These are phyloP conservation scores for Aphrophora alni DNA, from an alignment of 2,888 invertebrate genomes.

Conservation along the genomic window DNA sequence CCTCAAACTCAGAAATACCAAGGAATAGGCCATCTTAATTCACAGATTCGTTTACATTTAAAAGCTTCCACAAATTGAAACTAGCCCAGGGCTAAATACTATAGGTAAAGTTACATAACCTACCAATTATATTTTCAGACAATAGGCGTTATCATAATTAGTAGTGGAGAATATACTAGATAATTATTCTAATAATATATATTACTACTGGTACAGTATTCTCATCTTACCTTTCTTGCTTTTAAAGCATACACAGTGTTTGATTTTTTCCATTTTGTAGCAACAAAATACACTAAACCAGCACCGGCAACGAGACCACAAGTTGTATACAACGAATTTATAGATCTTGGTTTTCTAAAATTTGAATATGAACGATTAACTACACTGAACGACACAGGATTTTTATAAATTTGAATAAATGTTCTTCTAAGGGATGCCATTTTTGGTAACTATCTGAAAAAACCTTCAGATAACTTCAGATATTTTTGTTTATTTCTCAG, in stretches of 20 bases:
- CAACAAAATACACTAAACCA: conserved; percentile 58
- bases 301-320: conserved; percentile 58
- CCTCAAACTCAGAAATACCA: too few relatives aligned
- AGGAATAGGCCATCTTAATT: too few relatives aligned
- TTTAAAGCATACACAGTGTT: conserved; percentile 62
- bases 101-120: too few relatives aligned
- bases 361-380: conserved; percentile 18
- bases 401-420: conserved; percentile 7
- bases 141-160: too few relatives aligned
- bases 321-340: conserved; percentile 17
- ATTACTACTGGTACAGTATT: too few relatives aligned
- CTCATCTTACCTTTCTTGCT: conserved; percentile 61
- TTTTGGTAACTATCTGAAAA: neutral
- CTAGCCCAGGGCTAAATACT: too few relatives aligned
- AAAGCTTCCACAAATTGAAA: too few relatives aligned
- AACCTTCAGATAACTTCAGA: neutral
- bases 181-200: too few relatives aligned
- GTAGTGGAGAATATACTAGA: too few relatives aligned
- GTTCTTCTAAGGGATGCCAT: conserved; percentile 24
- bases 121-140: too few relatives aligned
- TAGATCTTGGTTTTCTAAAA: neutral
- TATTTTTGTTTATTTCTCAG: neutral
- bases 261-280: conserved; percentile 57
- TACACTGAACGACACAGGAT: neutral
- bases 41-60: too few relatives aligned